phyloP scores from a whole-genome alignment of 2,888 invertebrate species.

The Eucriotettix oculatus region DNA sequence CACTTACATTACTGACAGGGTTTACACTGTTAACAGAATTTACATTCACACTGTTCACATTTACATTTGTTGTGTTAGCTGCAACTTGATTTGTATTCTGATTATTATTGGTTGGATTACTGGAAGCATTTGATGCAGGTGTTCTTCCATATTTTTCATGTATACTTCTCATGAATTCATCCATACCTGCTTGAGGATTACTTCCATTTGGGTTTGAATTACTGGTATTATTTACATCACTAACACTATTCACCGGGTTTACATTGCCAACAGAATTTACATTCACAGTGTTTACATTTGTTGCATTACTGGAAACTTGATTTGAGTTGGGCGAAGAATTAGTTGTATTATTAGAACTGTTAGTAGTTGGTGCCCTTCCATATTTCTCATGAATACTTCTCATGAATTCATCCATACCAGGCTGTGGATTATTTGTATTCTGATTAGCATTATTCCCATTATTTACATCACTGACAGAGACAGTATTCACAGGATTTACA shows the following conservation, averaged over 20 bases:
- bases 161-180: conserved; percentile 40
- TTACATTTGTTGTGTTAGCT: conserved; percentile 1
- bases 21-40: neutral
- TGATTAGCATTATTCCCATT: neutral
- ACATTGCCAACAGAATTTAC: neutral
- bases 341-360: conserved; percentile 9
- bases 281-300: neutral
- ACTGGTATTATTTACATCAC: neutral
- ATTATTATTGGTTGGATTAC: conserved; percentile 4
- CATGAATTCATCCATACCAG: conserved; percentile 14
- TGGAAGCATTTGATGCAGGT: conserved; percentile 7
- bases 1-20: neutral
- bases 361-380: conserved; percentile 28
- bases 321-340: conserved; percentile 2
- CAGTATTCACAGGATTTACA: neutral
- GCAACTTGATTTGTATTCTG: conserved; percentile 2
- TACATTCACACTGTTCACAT: neutral
- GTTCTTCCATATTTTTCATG: conserved; percentile 65
- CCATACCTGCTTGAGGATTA: conserved; percentile 9
- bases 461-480: neutral
- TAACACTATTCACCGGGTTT: neutral
- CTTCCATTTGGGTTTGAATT: neutral
- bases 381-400: conserved; percentile 79
- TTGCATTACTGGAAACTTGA: conserved; percentile 1
- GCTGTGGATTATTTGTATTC: conserved; percentile 2